Conservation (phyloP, 2,888 invertebrate genomes). For the Drosophila borealis region DNA sequence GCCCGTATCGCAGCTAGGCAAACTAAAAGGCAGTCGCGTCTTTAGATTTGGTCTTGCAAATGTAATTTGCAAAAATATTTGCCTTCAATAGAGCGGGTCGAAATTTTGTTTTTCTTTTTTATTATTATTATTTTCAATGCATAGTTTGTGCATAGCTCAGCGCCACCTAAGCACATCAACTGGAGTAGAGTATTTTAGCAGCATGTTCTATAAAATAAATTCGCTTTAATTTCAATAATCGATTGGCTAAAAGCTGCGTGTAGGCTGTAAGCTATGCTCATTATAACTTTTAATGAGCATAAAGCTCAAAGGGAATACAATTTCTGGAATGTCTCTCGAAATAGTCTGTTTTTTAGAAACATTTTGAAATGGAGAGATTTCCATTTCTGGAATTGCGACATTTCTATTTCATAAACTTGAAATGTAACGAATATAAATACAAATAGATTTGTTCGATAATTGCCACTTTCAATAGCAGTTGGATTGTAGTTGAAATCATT, state of each 20-base stretch:
- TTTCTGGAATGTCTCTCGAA: neutral
- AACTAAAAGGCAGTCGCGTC: constrained; percentile 43
- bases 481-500: neutral
- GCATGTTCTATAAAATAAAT: constrained; percentile 11
- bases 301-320: too few relatives aligned
- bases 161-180: constrained; percentile 20
- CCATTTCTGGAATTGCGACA: too few relatives aligned
- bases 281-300: too few relatives aligned
- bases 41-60: constrained; percentile 52
- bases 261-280: too few relatives aligned
- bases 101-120: neutral
- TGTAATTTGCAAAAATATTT: constrained; percentile 77
- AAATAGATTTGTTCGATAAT: neutral
- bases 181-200: neutral
- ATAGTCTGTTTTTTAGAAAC: neutral
- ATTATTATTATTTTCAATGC: neutral
- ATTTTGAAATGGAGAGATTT: too few relatives aligned
- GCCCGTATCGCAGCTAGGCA: neutral
- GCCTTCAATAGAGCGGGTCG: constrained; percentile 60
- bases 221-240: constrained; percentile 15
- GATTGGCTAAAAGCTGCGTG: neutral
- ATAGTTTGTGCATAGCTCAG: constrained; percentile 37
- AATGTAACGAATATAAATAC: neutral
- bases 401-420: neutral
- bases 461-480: neutral